A percentile compares a stretch with the other conserved stretches of the same genome.
These are phyloP conservation scores for Promerops cafer DNA, from an alignment of 2,113 vertebrate genomes.

Conservation along the genomic window DNA sequence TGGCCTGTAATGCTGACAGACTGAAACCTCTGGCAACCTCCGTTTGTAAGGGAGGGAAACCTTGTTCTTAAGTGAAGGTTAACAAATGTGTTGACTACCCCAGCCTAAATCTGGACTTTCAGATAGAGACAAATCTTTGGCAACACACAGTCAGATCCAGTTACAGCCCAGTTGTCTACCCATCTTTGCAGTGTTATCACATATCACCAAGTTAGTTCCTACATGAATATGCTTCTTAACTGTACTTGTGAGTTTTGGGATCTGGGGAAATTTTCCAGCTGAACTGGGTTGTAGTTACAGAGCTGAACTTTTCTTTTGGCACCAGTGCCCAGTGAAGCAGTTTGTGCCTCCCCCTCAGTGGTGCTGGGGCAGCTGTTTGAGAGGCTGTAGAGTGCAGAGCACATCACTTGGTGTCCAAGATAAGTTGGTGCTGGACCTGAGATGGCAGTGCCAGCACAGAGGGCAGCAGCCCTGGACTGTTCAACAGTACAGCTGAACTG, in stretches of 20 bases:
- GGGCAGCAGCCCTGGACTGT: not conserved
- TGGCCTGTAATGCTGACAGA: not conserved
- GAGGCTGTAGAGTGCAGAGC: not conserved
- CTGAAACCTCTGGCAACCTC: not conserved
- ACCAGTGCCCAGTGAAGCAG: not conserved
- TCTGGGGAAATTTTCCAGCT: not conserved
- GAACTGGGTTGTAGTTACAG: not conserved
- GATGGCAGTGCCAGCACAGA: not conserved
- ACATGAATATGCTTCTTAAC: not conserved
- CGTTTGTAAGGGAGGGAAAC: not conserved
- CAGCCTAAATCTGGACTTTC: not conserved
- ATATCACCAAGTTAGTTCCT: constrained; percentile 31
- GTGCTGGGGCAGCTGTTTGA: not conserved
- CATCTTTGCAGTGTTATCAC: constrained; percentile 36
- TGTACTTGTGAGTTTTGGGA: not conserved
- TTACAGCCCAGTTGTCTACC: constrained; percentile 49
- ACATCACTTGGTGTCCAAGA: not conserved
- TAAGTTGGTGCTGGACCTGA: not conserved
- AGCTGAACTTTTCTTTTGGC: not conserved
- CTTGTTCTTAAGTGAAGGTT: not conserved
- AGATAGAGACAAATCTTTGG: constrained; percentile 6
- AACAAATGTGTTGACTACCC: not conserved
- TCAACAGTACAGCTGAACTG: not conserved
- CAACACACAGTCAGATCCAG: not conserved
- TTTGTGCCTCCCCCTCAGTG: not conserved